phyloP scores from a whole-genome alignment of 2,797 vertebrate genomes.

The Poecilia gillii region DNA sequence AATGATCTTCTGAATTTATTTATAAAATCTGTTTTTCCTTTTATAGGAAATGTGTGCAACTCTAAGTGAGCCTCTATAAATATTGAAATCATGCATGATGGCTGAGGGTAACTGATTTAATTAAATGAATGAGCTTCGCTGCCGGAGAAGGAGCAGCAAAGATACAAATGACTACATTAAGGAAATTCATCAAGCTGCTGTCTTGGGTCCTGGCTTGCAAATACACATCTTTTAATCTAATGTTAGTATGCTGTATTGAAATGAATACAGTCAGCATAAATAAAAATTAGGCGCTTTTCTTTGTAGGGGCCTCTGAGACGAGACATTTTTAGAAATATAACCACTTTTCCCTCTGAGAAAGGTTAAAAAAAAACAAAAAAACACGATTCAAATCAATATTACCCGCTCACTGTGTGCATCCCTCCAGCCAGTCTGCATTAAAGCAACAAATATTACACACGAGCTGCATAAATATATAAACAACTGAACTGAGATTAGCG shows the following conservation, averaged over 20 bases:
- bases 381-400: conserved; percentile 13
- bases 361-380: conserved; percentile 18
- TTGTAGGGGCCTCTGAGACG: conserved; percentile 25
- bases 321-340: conserved; percentile 36
- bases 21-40: conserved; percentile 18
- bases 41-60: conserved; percentile 13
- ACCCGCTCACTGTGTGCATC: conserved; percentile 29
- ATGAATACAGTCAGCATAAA: conserved; percentile 29
- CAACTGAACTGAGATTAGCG: conserved; percentile 39
- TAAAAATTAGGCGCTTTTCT: conserved; percentile 18
- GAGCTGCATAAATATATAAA: conserved; percentile 16
- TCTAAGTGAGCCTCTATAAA: conserved; percentile 28
- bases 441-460: conserved; percentile 48
- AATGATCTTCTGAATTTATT: neutral
- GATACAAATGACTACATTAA: conserved; percentile 43
- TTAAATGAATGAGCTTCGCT: conserved; percentile 38
- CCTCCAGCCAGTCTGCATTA: conserved; percentile 41
- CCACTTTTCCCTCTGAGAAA: conserved; percentile 11
- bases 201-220: conserved; percentile 25
- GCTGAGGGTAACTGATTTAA: conserved; percentile 46
- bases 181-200: conserved; percentile 21
- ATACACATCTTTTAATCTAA: conserved; percentile 37
- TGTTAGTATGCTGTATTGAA: conserved; percentile 29
- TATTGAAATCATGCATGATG: conserved; percentile 52
- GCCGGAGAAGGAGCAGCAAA: conserved; percentile 35